Percentiles rank a stretch among this genome's conserved stretches.
These are phyloP conservation scores for Trinectes maculatus DNA, from an alignment of 2,113 vertebrate genomes.

Conservation along the genomic window DNA sequence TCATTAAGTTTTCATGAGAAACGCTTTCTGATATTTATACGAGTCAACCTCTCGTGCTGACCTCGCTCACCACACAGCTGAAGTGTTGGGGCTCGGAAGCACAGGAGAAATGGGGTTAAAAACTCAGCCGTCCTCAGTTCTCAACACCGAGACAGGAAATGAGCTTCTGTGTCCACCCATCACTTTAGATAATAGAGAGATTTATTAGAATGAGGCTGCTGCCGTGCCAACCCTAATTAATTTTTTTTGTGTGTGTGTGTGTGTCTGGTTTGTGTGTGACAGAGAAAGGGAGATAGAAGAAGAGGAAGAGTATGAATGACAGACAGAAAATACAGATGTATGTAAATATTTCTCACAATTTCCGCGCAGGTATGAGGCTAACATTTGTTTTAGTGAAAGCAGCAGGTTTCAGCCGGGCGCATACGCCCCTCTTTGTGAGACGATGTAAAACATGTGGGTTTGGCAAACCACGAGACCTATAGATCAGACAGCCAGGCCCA, in stretches of 20 bases:
- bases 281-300: not conserved
- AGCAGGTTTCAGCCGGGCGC: conserved; percentile 19
- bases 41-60: not conserved
- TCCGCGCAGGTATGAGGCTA: not conserved
- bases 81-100: conserved; percentile 7
- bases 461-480: conserved; percentile 49
- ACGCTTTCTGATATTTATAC: not conserved
- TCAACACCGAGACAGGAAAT: conserved; percentile 66
- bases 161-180: conserved; percentile 67
- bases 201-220: conserved; percentile 73
- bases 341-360: conserved; percentile 1
- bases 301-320: not conserved
- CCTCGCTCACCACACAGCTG: not conserved
- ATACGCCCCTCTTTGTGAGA: conserved; percentile 11
- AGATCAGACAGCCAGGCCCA: conserved; percentile 50
- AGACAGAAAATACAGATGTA: conserved; percentile 9
- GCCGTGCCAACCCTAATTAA: conserved; percentile 75
- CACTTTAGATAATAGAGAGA: conserved; percentile 77
- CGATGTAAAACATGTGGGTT: conserved; percentile 54
- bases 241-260: conserved; percentile 37
- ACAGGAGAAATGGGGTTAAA: conserved; percentile 60
- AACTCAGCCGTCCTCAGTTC: conserved; percentile 31
- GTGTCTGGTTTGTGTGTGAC: not conserved
- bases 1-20: not conserved
- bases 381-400: conserved; percentile 24